These are phyloP conservation scores for Herpetotheres cachinnans DNA, from an alignment of 2,113 vertebrate species.

Conservation along the genomic window DNA sequence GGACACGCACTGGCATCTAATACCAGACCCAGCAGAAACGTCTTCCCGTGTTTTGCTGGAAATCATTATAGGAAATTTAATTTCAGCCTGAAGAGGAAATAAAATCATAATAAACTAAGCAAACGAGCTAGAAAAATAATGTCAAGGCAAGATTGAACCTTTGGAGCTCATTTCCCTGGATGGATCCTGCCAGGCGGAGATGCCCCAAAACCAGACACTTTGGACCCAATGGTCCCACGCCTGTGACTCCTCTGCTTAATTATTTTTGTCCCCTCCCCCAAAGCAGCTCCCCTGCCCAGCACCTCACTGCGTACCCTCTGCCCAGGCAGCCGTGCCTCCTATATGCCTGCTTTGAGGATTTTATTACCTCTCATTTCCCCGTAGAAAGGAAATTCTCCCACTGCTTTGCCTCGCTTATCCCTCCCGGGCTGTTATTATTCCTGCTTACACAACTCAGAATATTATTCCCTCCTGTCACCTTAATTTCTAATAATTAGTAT, in stretches of 20 bases:
- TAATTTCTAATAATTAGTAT: constrained; percentile 40
- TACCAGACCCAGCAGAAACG: background rate
- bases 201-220: background rate
- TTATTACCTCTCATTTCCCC: background rate
- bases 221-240: background rate
- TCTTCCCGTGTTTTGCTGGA: background rate
- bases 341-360: accelerated
- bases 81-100: background rate
- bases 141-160: background rate
- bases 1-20: accelerated
- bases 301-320: background rate
- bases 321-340: accelerated
- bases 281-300: background rate
- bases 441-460: background rate
- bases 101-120: background rate
- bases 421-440: background rate
- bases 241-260: background rate
- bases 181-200: background rate
- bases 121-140: background rate
- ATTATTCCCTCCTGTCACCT: constrained; percentile 5
- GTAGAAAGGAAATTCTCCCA: background rate
- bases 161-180: background rate
- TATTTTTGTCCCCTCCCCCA: background rate
- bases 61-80: background rate
- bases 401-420: background rate